Evolutionary conservation across 2,113 vertebrate genomes (phyloP).

Genomic region (Dendropsophus ebraccatus): DNA sequence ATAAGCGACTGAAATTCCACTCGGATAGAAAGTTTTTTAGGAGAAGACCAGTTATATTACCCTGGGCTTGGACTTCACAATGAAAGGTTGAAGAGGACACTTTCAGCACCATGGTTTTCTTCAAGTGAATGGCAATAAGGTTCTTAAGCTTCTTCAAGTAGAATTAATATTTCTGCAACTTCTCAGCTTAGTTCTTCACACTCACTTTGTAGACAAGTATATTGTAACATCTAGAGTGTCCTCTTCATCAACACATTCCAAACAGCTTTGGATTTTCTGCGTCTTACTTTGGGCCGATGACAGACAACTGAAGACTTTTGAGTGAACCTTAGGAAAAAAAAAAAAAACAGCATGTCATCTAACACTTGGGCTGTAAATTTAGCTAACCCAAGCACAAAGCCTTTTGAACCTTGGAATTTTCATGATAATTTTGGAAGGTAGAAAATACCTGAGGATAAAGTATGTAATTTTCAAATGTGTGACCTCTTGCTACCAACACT

Average conservation of each 20-base stretch:
- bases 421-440: slow-evolving; percentile 72
- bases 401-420: slow-evolving; percentile 72
- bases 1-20: slow-evolving; percentile 75
- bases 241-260: slow-evolving; percentile 81
- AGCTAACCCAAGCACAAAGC: slow-evolving; percentile 72
- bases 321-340: slow-evolving; percentile 62
- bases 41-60: slow-evolving; percentile 73
- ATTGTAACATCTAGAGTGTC: slow-evolving; percentile 73
- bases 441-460: slow-evolving; percentile 70
- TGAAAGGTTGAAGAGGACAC: slow-evolving; percentile 84
- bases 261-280: slow-evolving; percentile 66
- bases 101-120: slow-evolving; percentile 78
- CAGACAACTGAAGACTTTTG: slow-evolving; percentile 71
- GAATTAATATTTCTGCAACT: slow-evolving; percentile 59
- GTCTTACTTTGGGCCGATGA: slow-evolving; percentile 68
- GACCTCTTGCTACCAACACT: slow-evolving; percentile 70
- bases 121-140: slow-evolving; percentile 57
- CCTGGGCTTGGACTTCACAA: slow-evolving; percentile 73
- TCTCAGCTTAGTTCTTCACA: slow-evolving; percentile 75
- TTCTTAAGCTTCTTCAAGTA: slow-evolving; percentile 50
- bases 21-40: slow-evolving; percentile 73
- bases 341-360: slow-evolving; percentile 68
- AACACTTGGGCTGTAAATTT: slow-evolving; percentile 74
- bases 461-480: slow-evolving; percentile 69
- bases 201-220: slow-evolving; percentile 70